Percentiles rank a stretch among this genome's conserved stretches.
phyloP scores from a whole-genome alignment of 2,113 vertebrate species.

The Sebastes fasciatus region DNA sequence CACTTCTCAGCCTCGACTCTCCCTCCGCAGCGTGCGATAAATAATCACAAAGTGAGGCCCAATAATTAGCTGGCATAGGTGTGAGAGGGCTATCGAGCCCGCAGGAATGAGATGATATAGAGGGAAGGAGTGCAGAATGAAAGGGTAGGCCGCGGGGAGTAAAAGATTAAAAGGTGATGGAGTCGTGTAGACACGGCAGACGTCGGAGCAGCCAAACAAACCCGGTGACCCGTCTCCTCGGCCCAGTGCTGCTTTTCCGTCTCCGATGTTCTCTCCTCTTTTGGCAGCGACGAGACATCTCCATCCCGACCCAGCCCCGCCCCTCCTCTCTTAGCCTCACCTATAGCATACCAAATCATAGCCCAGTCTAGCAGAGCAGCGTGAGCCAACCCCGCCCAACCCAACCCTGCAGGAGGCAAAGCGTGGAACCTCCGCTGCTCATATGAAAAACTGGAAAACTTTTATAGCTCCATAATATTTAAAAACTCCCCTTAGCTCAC shows the following conservation, averaged over 20 bases:
- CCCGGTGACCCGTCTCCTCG: slow-evolving; percentile 60
- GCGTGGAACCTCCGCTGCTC: slow-evolving; percentile 39
- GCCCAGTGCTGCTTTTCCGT: slow-evolving; percentile 28
- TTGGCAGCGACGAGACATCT: slow-evolving; percentile 50
- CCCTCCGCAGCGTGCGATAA: slow-evolving; percentile 47
- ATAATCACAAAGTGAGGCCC: slow-evolving; percentile 53
- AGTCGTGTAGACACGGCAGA: slow-evolving; percentile 33
- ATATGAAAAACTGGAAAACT: slow-evolving; percentile 57
- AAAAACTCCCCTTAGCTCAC: slow-evolving; percentile 28
- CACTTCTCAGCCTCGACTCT: slow-evolving; percentile 32
- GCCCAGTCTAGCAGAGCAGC: slow-evolving; percentile 27
- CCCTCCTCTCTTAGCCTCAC: slow-evolving; percentile 62
- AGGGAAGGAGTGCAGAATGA: slow-evolving; percentile 37
- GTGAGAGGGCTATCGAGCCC: slow-evolving; percentile 48
- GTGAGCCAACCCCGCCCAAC: slow-evolving; percentile 37
- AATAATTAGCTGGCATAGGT: slow-evolving; percentile 64
- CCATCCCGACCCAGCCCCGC: slow-evolving; percentile 34
- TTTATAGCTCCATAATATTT: slow-evolving; percentile 59
- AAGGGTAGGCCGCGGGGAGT: slow-evolving; percentile 15
- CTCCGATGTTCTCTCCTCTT: slow-evolving; percentile 51
- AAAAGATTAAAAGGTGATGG: slow-evolving; percentile 38
- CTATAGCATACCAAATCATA: slow-evolving; percentile 48
- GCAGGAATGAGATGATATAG: slow-evolving; percentile 45
- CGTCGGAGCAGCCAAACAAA: slow-evolving; percentile 64
- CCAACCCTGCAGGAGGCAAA: slow-evolving; percentile 60